Percentiles rank a stretch among this genome's conserved stretches.
phyloP scores from a whole-genome alignment of 2,888 invertebrate species.

The Gibbula magus region DNA sequence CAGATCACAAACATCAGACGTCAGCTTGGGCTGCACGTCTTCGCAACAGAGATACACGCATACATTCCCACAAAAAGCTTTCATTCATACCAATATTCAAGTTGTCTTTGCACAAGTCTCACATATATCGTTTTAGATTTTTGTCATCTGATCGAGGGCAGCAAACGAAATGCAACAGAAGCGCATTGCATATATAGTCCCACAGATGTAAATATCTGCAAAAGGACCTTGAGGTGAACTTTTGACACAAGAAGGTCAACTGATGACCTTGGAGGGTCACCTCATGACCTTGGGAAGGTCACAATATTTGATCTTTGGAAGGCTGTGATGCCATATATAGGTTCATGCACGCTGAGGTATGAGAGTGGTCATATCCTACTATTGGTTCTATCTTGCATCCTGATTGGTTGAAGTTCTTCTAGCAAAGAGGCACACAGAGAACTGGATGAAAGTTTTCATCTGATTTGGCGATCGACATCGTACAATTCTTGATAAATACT shows the following conservation, averaged over 20 bases:
- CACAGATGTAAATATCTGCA: slow-evolving; percentile 1
- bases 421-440: slow-evolving; percentile 1
- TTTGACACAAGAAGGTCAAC: background rate
- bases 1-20: slow-evolving; percentile 19
- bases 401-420: background rate
- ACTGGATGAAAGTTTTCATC: background rate
- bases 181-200: slow-evolving; percentile 16
- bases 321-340: background rate
- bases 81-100: slow-evolving; percentile 21
- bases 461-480: background rate
- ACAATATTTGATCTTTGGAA: background rate
- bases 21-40: background rate
- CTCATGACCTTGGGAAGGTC: background rate
- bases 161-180: background rate
- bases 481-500: slow-evolving; percentile 6
- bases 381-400: slow-evolving; percentile 1
- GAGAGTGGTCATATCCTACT: background rate
- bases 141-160: background rate
- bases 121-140: background rate
- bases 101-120: background rate
- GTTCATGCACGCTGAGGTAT: background rate
- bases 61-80: slow-evolving; percentile 16
- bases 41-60: slow-evolving; percentile 12
- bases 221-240: background rate
- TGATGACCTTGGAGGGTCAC: background rate